phyloP scores from a whole-genome alignment of 2,888 invertebrate genomes.

The Stramonita haemastoma region DNA sequence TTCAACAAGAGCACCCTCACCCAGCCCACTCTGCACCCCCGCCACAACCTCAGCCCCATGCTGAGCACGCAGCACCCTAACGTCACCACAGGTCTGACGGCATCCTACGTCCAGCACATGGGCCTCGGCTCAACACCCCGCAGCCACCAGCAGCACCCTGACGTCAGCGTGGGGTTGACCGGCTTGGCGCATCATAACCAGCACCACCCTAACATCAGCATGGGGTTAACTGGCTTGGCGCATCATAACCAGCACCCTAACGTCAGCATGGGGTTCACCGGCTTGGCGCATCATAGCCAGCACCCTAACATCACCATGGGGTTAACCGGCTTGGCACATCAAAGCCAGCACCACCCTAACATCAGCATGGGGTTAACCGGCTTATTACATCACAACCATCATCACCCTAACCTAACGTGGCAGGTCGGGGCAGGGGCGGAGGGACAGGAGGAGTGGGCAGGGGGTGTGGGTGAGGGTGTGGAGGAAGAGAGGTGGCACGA shows the following conservation, averaged over 20 bases:
- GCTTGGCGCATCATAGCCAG: not conserved
- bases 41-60: not conserved
- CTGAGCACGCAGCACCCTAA: not conserved
- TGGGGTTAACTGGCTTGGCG: not conserved
- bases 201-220: not conserved
- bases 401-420: not conserved
- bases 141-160: not conserved
- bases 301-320: not conserved
- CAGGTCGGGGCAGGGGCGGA: no score
- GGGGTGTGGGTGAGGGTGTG: no score
- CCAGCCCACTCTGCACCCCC: no score
- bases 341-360: no score
- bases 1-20: no score
- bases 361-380: no score
- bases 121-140: no score
- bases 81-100: not conserved
- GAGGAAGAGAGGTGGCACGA: not conserved
- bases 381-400: no score
- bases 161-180: not conserved
- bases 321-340: not conserved
- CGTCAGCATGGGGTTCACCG: not conserved
- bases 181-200: not conserved
- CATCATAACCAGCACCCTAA: not conserved
- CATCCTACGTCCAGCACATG: not conserved
- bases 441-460: no score